phyloP scores from a whole-genome alignment of 2,113 vertebrate species.

The Onychostoma macrolepis region DNA sequence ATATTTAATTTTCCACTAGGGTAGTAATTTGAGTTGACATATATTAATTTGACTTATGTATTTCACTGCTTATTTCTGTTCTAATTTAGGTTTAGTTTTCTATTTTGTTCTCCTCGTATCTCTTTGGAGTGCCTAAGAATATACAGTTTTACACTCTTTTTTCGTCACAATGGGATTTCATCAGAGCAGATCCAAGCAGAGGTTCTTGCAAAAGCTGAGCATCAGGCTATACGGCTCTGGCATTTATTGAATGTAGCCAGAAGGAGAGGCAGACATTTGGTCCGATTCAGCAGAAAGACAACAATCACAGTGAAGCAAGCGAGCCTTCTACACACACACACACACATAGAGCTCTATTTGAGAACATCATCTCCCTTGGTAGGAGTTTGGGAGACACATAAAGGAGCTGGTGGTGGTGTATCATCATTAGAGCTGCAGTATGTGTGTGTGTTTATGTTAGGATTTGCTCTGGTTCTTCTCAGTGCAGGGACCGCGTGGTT shows the following conservation, averaged over 20 bases:
- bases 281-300: conserved; percentile 39
- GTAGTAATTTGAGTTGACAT: background rate
- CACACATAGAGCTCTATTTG: conserved; percentile 13
- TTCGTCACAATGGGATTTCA: background rate
- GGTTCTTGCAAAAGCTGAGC: background rate
- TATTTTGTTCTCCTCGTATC: background rate
- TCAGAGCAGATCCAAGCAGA: conserved; percentile 27
- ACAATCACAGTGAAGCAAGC: conserved; percentile 32
- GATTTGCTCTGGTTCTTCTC: conserved; percentile 20
- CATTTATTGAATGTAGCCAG: conserved; percentile 48
- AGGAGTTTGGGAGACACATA: conserved; percentile 14
- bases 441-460: conserved; percentile 40
- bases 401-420: conserved; percentile 26
- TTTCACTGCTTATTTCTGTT: background rate
- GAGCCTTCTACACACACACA: background rate
- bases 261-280: conserved; percentile 50
- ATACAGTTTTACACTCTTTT: conserved; percentile 6
- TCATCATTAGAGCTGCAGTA: conserved; percentile 26
- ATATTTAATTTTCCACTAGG: too few relatives aligned
- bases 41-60: background rate
- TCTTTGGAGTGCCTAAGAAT: conserved; percentile 19
- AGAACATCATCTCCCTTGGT: conserved; percentile 21
- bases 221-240: conserved; percentile 38
- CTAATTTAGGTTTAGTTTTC: background rate
- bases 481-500: conserved; percentile 24